Evolutionary conservation across 2,113 vertebrate species (phyloP).

Genomic region (Jacana jacana): DNA sequence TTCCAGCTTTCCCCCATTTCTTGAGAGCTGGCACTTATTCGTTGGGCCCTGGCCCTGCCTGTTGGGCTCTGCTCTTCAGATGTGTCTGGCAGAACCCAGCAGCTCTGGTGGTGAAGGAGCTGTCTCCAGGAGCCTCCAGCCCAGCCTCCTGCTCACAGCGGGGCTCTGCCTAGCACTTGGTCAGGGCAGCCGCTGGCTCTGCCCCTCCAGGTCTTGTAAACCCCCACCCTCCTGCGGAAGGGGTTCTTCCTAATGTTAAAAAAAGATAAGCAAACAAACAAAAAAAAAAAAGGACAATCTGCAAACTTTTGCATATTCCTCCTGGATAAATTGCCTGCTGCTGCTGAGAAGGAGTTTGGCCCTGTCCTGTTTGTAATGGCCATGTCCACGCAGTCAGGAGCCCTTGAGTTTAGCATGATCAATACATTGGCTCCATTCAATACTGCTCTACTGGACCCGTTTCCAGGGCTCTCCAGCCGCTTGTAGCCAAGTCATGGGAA

Average conservation of each 20-base stretch:
- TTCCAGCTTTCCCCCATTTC: background rate
- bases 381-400: too few species aligned
- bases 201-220: background rate
- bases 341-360: too few species aligned
- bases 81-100: background rate
- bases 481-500: background rate
- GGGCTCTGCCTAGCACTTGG: background rate
- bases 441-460: background rate
- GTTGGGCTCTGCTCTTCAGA: background rate
- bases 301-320: background rate
- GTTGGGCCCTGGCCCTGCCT: background rate
- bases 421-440: background rate
- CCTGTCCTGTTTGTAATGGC: background rate
- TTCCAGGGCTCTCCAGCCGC: background rate
- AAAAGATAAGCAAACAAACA: too few species aligned
- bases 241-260: background rate
- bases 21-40: background rate
- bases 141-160: background rate
- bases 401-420: fast-evolving
- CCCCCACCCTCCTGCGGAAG: background rate
- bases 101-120: background rate
- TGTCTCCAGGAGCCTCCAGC: background rate
- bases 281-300: background rate
- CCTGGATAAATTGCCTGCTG: fast-evolving
- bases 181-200: background rate